phyloP scores from a whole-genome alignment of 2,888 invertebrate species.

The Tromatobia lineatoria region DNA sequence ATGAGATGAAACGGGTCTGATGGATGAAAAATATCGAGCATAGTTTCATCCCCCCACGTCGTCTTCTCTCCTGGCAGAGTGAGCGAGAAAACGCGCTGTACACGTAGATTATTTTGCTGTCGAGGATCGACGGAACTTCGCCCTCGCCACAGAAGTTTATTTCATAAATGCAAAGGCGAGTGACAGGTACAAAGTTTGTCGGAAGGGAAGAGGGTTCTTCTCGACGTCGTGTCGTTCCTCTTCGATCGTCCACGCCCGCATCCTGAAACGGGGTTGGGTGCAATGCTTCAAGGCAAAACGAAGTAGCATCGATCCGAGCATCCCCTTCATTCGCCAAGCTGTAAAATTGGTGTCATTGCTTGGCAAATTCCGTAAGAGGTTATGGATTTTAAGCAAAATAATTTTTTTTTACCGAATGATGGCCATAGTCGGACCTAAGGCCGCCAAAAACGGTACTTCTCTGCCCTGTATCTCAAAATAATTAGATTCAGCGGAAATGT shows the following conservation, averaged over 20 bases:
- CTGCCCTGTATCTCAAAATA: neutral
- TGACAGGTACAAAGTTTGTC: slow-evolving; percentile 54
- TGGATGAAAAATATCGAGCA: slow-evolving; percentile 52
- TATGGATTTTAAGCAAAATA: neutral
- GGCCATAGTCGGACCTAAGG: too few species aligned
- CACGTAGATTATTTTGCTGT: slow-evolving; percentile 38
- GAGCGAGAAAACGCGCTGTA: neutral
- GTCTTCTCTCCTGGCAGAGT: slow-evolving; percentile 12
- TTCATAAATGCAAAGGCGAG: slow-evolving; percentile 35
- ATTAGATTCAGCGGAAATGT: too few species aligned
- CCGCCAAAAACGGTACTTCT: too few species aligned
- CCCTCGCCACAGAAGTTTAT: slow-evolving; percentile 31
- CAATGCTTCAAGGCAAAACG: slow-evolving; percentile 14
- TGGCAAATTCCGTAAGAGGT: neutral
- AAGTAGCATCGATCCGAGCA: slow-evolving; percentile 27
- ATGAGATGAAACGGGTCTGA: slow-evolving; percentile 41
- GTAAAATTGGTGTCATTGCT: slow-evolving; percentile 4
- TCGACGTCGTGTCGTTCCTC: slow-evolving; percentile 31
- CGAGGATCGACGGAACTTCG: slow-evolving; percentile 2
- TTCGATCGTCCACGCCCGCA: slow-evolving; percentile 41
- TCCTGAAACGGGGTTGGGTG: slow-evolving; percentile 19
- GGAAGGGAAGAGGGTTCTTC: slow-evolving; percentile 20
- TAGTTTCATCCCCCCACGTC: slow-evolving; percentile 41
- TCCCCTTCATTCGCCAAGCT: neutral
- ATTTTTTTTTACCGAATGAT: neutral